Percentiles rank a stretch among this genome's conserved stretches.
Evolutionary conservation across 2,888 invertebrate genomes (phyloP).

Genomic region (Notocelia uddmanniana): DNA sequence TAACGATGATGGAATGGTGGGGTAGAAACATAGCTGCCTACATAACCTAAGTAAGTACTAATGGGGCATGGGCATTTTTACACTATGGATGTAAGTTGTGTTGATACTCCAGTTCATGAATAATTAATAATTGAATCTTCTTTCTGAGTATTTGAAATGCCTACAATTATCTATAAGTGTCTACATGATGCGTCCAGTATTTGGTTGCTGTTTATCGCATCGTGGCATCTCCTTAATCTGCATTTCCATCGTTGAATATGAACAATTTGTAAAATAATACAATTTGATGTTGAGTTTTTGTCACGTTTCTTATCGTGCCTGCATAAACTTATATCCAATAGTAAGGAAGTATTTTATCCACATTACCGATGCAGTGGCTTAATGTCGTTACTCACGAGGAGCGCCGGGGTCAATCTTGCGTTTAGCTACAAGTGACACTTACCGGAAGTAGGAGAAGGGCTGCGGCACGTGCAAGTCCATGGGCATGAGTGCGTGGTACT

Average conservation of each 20-base stretch:
- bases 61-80: conserved; percentile 5
- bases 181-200: background rate
- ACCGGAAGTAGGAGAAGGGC: conserved; percentile 1
- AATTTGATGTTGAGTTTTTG: too few species aligned
- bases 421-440: background rate
- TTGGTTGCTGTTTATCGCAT: background rate
- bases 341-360: too few species aligned
- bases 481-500: conserved; percentile 86
- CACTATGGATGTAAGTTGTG: background rate
- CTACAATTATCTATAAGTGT: conserved; percentile 1
- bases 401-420: background rate
- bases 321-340: too few species aligned
- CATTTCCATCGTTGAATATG: too few species aligned
- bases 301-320: too few species aligned
- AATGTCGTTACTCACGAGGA: too few species aligned
- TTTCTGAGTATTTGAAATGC: background rate
- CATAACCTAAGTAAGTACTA: background rate
- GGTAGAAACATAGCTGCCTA: conserved; percentile 9
- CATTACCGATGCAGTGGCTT: too few species aligned
- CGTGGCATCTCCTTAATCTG: background rate
- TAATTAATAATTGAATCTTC: conserved; percentile 2
- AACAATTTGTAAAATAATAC: too few species aligned
- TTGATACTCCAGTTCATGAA: background rate
- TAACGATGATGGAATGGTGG: conserved; percentile 31
- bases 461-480: background rate